Percentiles rank a stretch among this genome's conserved stretches.
phyloP scores from a whole-genome alignment of 1,140 invertebrate species.

The Cyclargus thomasi region DNA sequence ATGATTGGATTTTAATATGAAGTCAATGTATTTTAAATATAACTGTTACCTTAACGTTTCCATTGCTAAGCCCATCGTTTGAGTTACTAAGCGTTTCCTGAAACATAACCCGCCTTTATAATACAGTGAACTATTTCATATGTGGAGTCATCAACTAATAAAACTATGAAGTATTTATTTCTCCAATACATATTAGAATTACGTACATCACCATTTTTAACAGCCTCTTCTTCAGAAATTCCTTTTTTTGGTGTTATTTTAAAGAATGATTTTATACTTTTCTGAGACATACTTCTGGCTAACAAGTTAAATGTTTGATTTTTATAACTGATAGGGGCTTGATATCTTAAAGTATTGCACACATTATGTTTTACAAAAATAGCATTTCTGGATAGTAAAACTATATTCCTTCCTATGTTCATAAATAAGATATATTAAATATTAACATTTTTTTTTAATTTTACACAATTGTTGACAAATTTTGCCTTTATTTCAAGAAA shows the following conservation, averaged over 20 bases:
- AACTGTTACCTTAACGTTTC: conserved; percentile 25
- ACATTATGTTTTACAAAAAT: conserved; percentile 2
- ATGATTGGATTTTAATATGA: too few species aligned
- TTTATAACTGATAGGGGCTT: not conserved
- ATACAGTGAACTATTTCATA: not conserved
- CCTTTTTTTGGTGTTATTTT: conserved; percentile 49
- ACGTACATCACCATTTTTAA: conserved; percentile 21
- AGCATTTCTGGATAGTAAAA: not conserved
- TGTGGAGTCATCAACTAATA: too few species aligned
- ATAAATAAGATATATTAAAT: conserved; percentile 3
- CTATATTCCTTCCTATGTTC: not conserved
- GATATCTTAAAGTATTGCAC: not conserved
- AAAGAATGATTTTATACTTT: conserved; percentile 63
- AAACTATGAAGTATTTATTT: not conserved
- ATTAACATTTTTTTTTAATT: not conserved
- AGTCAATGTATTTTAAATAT: too few species aligned
- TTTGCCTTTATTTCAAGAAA: conserved; percentile 13
- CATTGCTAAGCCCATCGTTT: conserved; percentile 18
- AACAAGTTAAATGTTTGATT: conserved; percentile 12
- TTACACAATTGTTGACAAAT: conserved; percentile 14
- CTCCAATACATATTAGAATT: not conserved
- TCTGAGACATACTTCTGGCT: conserved; percentile 52
- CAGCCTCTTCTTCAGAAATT: conserved; percentile 22
- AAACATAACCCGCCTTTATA: not conserved
- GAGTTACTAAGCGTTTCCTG: not conserved